Base-by-base conservation (phyloP, 2,888 invertebrate genomes). In the Agrotis clavis region DNA sequence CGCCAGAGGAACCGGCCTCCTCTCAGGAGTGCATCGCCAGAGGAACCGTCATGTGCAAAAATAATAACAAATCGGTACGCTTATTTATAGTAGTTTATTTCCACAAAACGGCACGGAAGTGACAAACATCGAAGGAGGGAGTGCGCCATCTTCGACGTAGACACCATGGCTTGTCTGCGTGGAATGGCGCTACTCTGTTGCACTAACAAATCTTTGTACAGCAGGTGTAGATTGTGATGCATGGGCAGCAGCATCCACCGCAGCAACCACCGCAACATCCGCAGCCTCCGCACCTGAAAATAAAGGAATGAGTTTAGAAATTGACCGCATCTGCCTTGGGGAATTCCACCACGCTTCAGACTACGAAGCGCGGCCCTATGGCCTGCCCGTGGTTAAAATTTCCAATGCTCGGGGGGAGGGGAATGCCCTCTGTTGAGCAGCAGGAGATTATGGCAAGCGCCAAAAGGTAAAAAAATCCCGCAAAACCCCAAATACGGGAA, bases 121-220 rank as follows among this genome's bases (percentile, higher is more conserved):
- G 68, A 72, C 79, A 72, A 72, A 85, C 81, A 81, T 70, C 59
- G 70, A 79, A 71, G 64, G 69, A 76, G 57, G 56, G 63, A 57
- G 54, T 45, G 65, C 65, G 54, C 74, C 74, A 57, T 59, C 50
- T 69, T 87, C 82, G 25, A 87, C 86, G 63, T 89, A 87, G 74
- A 77, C 82, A 61, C 64, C 67, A 82, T 81, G 78, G 82, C 68
- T 82, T 72, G 70, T 84, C 76, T 66, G 84, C 81, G 61, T 82
- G 77, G 47, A 64, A 30, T 21, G 30, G 57, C 54, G 64, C 61
- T 54, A 56, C 47, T 75, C 84, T 1, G 9, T 16, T 53, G 60
- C 60, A 59, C 67, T 87, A 95, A 87, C 94, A 95, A 81, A 95
- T 95, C 94, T 95, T 95, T 66, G 95, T 95, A 87, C 94, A 95